A percentile compares a stretch with the other conserved stretches of the same genome.
Evolutionary conservation across 2,113 vertebrate species (phyloP).

Genomic region (Tetrax tetrax): DNA sequence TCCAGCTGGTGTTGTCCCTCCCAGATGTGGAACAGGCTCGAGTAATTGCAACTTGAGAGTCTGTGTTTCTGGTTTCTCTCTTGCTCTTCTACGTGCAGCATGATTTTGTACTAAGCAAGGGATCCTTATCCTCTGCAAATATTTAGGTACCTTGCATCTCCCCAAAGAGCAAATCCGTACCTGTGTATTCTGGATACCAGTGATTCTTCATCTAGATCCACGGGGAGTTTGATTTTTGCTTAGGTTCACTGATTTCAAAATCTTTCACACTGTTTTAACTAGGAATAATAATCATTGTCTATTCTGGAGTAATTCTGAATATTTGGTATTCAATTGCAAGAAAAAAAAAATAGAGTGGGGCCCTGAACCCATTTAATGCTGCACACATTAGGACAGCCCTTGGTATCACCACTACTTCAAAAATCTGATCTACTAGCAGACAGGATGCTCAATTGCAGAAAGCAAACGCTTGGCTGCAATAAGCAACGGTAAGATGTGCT

Average conservation of each 20-base stretch:
- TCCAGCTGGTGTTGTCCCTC: background rate
- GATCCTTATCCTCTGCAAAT: background rate
- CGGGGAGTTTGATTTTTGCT: background rate
- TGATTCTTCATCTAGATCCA: background rate
- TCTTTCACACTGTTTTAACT: background rate
- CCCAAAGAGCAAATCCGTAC: background rate
- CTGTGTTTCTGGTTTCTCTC: background rate
- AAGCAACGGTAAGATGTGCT: background rate
- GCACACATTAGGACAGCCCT: background rate
- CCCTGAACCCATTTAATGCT: background rate
- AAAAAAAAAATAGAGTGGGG: background rate
- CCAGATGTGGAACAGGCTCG: background rate
- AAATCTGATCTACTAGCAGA: background rate
- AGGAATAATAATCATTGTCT: background rate
- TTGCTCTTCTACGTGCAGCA: background rate
- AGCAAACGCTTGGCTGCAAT: background rate
- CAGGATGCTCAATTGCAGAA: background rate
- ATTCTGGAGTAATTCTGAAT: background rate
- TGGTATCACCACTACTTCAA: background rate
- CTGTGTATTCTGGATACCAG: background rate
- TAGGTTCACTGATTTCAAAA: background rate
- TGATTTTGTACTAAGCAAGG: background rate
- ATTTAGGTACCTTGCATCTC: background rate
- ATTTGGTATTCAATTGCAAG: background rate
- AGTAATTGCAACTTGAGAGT: background rate